Percentiles rank a stretch among this genome's conserved stretches.
Evolutionary conservation across 1,140 invertebrate genomes (phyloP).

Genomic region (Atta colombica): DNA sequence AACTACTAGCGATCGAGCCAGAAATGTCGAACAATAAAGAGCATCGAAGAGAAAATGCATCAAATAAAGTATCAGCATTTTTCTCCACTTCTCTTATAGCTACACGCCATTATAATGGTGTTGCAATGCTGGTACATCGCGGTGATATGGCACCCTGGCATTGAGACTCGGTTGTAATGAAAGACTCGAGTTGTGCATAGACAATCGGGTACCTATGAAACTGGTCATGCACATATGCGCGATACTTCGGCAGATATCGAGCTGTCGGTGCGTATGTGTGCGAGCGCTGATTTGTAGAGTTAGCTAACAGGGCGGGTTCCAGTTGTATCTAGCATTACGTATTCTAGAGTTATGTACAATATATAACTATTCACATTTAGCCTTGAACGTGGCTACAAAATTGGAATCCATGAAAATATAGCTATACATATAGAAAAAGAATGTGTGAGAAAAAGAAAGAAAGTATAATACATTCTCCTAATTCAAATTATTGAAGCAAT

Average conservation of each 20-base stretch:
- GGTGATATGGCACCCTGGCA: conserved; percentile 61
- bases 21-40: not conserved
- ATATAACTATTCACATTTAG: conserved; percentile 9
- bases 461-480: not conserved
- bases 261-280: not conserved
- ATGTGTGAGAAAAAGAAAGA: not conserved
- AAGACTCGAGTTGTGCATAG: conserved; percentile 57
- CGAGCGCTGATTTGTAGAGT: conserved; percentile 30
- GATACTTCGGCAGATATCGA: conserved; percentile 55
- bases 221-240: conserved; percentile 44
- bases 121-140: not conserved
- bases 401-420: not conserved
- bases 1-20: not conserved
- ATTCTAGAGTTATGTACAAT: conserved; percentile 9
- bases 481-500: not conserved
- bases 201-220: conserved; percentile 54
- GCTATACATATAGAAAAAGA: not conserved
- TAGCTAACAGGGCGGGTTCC: conserved; percentile 38
- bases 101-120: conserved; percentile 1
- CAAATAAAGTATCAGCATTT: not conserved
- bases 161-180: conserved; percentile 68
- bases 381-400: conserved; percentile 24
- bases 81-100: not conserved
- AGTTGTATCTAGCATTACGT: conserved; percentile 24
- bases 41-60: not conserved